Evolutionary conservation across 2,888 invertebrate species (phyloP), one percentile per base, ranked within the genome.

Genomic region (Bellardia bayeri): DNA sequence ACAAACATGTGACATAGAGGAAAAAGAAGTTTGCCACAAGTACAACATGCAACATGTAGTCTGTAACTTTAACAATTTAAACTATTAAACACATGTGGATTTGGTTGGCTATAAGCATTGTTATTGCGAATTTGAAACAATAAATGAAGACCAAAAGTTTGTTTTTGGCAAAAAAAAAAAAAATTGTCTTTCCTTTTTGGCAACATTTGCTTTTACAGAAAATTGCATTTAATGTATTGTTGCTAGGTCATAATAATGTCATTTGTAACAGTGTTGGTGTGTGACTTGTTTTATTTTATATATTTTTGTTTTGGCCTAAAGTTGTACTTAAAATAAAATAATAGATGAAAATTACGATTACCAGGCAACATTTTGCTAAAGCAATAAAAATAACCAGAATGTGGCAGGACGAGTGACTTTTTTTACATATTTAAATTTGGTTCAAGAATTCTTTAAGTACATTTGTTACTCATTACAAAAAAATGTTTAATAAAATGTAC

Each of bases 31-130:
- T 83, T 78, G 61, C 68, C 71, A 49, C 87, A 87, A 75, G 49
- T 66, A 83, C 75, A 80, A 51, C 81, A 74, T 87, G 87, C 87
- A 84, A 87, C 87, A 87, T 84, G 84, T 84, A 81, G 37, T 7
- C n/a, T 23, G 23, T 58, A 69, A 80, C 64, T 63, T 69, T 14
- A 69, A 75, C 9, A 54, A 64, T 80, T 83, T 71, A n/a, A 75
- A 64, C 40, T 42, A 63, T 64, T 63, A 54, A 63, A 63, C 74
- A 80, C 69, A 68, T 75, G 74, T 82, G 74, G 33, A n/a, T 54
- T 33, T 45, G 42, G 7, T n/a, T 45, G 42, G 7, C 8, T 58
- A 23, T 30, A 54, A 13, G 37, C 3, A 42, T 16, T 58, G 13
- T n/a, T 13, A 14, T 61, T 11, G 37, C 45, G 37, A 54, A 61